These are phyloP conservation scores for Merops nubicus DNA, from an alignment of 2,113 vertebrate genomes.

Conservation along the genomic window DNA sequence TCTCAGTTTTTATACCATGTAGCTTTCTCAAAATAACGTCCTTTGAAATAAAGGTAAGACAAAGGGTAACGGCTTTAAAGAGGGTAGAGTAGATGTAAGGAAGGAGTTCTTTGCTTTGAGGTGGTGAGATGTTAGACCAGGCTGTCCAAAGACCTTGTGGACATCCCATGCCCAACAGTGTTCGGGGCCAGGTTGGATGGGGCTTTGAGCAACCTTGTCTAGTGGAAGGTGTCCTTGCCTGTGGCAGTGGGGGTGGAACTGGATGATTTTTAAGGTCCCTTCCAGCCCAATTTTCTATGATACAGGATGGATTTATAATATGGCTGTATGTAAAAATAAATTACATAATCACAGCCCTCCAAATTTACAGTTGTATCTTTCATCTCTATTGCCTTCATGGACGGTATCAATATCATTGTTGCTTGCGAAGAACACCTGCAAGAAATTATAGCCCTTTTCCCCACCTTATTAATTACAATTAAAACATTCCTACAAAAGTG, in stretches of 20 bases:
- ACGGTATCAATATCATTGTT: background rate
- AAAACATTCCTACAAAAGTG: slow-evolving; percentile 19
- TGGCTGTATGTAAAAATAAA: background rate
- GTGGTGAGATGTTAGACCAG: background rate
- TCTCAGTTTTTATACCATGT: background rate
- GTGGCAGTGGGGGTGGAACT: background rate
- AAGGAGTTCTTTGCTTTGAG: background rate
- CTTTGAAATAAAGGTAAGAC: background rate
- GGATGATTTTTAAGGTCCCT: background rate
- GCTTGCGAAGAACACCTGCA: background rate
- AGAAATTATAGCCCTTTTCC: background rate
- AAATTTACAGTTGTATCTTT: background rate
- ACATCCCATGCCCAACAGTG: background rate
- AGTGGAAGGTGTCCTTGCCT: background rate
- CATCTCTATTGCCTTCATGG: background rate
- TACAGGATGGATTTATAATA: background rate
- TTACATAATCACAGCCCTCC: background rate
- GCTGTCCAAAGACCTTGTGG: background rate
- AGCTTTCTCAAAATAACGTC: background rate
- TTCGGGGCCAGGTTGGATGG: background rate
- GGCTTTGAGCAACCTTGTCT: background rate
- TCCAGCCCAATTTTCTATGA: background rate
- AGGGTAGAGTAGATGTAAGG: background rate
- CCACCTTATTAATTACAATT: slow-evolving; percentile 56
- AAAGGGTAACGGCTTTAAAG: background rate